phyloP scores from a whole-genome alignment of 2,797 vertebrate species.

The Sebastes ruberrimus region DNA sequence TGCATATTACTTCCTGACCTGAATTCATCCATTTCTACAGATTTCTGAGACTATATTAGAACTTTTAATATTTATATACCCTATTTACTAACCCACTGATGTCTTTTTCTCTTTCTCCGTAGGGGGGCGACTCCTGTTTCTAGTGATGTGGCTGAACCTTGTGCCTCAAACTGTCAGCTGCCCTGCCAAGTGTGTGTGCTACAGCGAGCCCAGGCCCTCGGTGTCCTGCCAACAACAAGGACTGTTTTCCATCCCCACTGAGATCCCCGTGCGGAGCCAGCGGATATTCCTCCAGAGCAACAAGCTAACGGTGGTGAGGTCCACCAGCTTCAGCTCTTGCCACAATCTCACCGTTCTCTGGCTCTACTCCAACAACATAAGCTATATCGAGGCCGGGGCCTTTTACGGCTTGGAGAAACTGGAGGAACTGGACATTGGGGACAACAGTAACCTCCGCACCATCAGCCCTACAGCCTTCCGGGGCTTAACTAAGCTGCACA shows the following conservation, averaged over 20 bases:
- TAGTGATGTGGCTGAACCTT: constrained; percentile 93
- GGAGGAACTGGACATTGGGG: constrained; percentile 96
- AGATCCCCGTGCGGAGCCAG: constrained; percentile 94
- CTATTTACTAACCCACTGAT: constrained; percentile 32
- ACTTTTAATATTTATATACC: constrained; percentile 2
- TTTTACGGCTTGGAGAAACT: constrained; percentile 91
- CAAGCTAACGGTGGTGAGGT: constrained; percentile 89
- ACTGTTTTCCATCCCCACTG: constrained; percentile 89
- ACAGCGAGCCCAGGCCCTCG: constrained; percentile 94
- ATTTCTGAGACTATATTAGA: not conserved
- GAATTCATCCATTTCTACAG: not conserved
- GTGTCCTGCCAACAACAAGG: constrained; percentile 98
- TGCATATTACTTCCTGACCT: constrained; percentile 9
- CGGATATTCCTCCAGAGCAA: constrained; percentile 98
- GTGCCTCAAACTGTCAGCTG: constrained; percentile 88
- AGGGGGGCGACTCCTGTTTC: constrained; percentile 92
- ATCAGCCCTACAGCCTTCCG: constrained; percentile 92
- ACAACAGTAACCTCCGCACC: constrained; percentile 92
- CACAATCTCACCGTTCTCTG: constrained; percentile 96
- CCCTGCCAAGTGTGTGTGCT: constrained; percentile 95
- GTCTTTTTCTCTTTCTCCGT: constrained; percentile 58
- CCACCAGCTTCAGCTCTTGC: constrained; percentile 93
- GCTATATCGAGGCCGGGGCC: constrained; percentile 91
- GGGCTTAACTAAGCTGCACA: constrained; percentile 93
- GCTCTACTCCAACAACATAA: constrained; percentile 98